Base-by-base conservation (phyloP, 2,888 invertebrate species). In the Trilocha varians region DNA sequence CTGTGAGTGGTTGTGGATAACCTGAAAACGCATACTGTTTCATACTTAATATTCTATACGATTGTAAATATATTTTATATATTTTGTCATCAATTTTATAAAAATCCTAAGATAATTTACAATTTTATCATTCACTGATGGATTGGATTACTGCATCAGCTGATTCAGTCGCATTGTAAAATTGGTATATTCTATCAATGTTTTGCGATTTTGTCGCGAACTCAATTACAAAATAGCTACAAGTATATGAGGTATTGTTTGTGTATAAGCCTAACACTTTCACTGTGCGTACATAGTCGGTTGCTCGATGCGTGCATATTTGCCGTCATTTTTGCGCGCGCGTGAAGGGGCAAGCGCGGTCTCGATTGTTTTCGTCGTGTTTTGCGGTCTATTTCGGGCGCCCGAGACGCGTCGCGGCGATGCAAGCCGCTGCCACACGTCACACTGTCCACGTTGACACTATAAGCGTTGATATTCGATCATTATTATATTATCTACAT, bases 331-430 rank as follows among this genome's bases (percentile, higher is more conserved):
- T 82, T 80, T 76, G 79, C 69, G 63, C 55, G 65, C 59, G 65
- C 65, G 67, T 64, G 75, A 73, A 77, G 69, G 71, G 71, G 70
- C 76, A 68, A 62, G 69, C 72, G 69, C 77, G 72, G 67, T 67
- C 67, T 64, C 73, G 74, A 83, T 84, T 83, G 84, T 85, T 85
- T 85, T 85, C 82, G 79, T 85, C 76, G 83, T 83, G 77, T 84
- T 83, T 75, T 74, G 78, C 71, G 68, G 77, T 74, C 79, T 80
- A 83, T 84, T 83, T 84, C 67, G 70, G 68, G 76, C 74, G 67
- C 63, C 66, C 59, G 70, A 71, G 69, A 62, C 73, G 68, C 57
- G 58, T 67, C 69, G 72, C 67, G 75, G 74, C 70, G 75, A 56
- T 68, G 73, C 70, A 65, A 62, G 74, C 75, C 76, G 67, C 76